Conservation (phyloP, 2,888 invertebrate genomes). For the Melanophora roralis region DNA sequence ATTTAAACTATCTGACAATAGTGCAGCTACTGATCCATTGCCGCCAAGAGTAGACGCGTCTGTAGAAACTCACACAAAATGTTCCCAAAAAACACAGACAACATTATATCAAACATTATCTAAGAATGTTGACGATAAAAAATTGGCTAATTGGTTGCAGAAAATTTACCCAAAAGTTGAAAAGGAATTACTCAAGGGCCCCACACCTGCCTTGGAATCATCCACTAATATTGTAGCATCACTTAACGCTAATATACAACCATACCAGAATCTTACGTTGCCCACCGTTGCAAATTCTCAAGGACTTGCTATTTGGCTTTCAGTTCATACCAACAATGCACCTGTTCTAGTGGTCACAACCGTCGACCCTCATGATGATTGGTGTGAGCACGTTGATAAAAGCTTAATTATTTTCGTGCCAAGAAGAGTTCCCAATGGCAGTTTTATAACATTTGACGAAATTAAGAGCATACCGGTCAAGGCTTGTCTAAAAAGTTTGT, state of each 20-base stretch:
- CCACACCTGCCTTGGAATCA: conserved; percentile 68
- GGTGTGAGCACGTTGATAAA: conserved; percentile 76
- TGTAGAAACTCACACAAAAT: conserved; percentile 67
- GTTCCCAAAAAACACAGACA: conserved; percentile 75
- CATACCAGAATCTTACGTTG: conserved; percentile 72
- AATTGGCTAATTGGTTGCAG: conserved; percentile 78
- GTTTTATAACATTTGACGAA: conserved; percentile 71
- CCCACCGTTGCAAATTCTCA: conserved; percentile 66
- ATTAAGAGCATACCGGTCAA: conserved; percentile 71
- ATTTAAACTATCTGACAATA: conserved; percentile 71
- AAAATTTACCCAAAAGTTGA: conserved; percentile 78
- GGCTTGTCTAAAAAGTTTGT: conserved; percentile 71
- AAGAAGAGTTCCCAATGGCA: conserved; percentile 68
- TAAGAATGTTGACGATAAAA: conserved; percentile 74
- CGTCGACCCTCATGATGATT: conserved; percentile 72
- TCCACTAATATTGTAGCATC: conserved; percentile 33
- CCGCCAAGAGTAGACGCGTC: conserved; percentile 64
- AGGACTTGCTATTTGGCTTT: conserved; percentile 74
- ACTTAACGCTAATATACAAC: conserved; percentile 67
- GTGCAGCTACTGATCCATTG: conserved; percentile 71
- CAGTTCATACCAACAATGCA: conserved; percentile 74
- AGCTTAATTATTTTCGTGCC: conserved; percentile 71
- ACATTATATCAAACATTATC: conserved; percentile 61
- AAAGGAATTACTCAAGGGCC: conserved; percentile 76
- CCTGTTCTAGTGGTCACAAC: conserved; percentile 72